Evolutionary conservation across 2,113 vertebrate genomes (phyloP), one percentile per base, ranked within the genome.

Genomic region (Forbesichthys papilliferus): DNA sequence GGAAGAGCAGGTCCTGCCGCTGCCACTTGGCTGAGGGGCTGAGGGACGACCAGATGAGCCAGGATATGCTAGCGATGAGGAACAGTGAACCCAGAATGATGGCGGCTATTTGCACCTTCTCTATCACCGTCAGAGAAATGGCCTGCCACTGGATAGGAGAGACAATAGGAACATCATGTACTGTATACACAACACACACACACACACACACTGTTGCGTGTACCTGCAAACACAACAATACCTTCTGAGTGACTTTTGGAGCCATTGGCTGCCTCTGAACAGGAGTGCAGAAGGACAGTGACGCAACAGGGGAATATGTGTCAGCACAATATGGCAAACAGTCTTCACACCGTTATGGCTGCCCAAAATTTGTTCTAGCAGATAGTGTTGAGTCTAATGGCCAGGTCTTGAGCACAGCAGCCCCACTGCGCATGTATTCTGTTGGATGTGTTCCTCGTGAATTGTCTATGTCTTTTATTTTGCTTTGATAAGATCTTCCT

Each of bases 1-100:
- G 96, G 91, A 97, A 97, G 87, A 96, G 95, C 88, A 97, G 91
- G 89, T 97, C 96, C 89, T 97, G 96, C 4, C 96, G 92, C 64
- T 97, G 96, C 96, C 96, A 97, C 88, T 96, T 96, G 82, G 96
- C 96, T 3, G 95, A 97, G n/a, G 96, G 95, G 81, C 96, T 97
- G 90, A 97, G 94, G 1, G 96, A 96, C 48, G 96, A 97, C 96
- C 96, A 97, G 87, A 96, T 93, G 87, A 97, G 95, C 96, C 96
- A 97, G 77, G 95, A 96, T 91, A 97, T 96, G 90, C 96, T 97
- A 91, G 96, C 96, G 0, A 97, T 96, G 67, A 97, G 95, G 92
- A 97, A 97, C 64, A 97, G 94, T 7, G 95, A 97, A 62, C 96
- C 96, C 89, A 96, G 93, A 48, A 97, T 94, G 56, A 97, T 96